These are phyloP conservation scores for Dryoscopus gambensis DNA, from an alignment of 2,113 vertebrate genomes.

Conservation along the genomic window DNA sequence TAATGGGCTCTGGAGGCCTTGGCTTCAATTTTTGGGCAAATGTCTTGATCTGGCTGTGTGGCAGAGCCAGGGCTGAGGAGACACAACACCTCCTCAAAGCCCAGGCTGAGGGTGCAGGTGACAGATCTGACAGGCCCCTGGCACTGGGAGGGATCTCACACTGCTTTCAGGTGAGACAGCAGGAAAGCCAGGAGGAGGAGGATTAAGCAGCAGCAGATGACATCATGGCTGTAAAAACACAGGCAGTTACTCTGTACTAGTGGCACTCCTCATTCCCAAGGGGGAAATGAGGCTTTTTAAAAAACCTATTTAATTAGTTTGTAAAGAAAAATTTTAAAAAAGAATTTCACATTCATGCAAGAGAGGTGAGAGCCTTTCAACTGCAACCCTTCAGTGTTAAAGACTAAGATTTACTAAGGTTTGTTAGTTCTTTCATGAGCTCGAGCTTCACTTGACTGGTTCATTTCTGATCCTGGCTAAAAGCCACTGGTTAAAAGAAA, in stretches of 20 bases:
- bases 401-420: not conserved
- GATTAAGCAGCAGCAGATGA: not conserved
- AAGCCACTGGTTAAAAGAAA: not conserved
- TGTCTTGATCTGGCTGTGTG: not conserved
- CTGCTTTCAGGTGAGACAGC: not conserved
- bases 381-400: not conserved
- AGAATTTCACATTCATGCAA: not conserved
- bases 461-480: not conserved
- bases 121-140: not conserved
- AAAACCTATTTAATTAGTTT: not conserved
- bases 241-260: not conserved
- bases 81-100: not conserved
- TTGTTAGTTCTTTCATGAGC: not conserved
- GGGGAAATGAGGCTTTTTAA: not conserved
- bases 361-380: not conserved
- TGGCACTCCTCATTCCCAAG: fast-evolving
- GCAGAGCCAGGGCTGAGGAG: not conserved
- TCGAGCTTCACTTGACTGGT: not conserved
- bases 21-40: not conserved
- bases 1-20: fast-evolving
- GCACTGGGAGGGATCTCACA: not conserved
- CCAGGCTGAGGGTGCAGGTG: not conserved
- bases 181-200: not conserved
- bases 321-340: not conserved
- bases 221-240: not conserved